Conservation (phyloP, 2,797 vertebrate genomes). For the Sebastes elongatus region DNA sequence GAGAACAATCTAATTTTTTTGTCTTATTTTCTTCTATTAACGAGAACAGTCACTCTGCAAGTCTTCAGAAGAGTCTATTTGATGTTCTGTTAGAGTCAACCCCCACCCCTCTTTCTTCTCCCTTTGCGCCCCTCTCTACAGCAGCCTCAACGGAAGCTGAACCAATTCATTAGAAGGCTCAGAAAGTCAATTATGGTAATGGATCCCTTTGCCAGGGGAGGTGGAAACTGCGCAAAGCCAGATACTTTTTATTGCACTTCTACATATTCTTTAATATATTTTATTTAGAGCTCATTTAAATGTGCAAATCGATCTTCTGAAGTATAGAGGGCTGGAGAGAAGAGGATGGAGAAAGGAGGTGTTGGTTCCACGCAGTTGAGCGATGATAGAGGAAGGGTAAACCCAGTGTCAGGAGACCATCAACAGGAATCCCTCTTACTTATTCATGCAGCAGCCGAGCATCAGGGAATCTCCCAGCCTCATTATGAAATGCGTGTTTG, state of each 20-base stretch:
- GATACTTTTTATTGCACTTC: conserved; percentile 48
- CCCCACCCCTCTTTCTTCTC: conserved; percentile 13
- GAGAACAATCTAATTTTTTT: conserved; percentile 28
- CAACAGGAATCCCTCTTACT: conserved; percentile 70
- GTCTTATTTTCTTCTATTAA: conserved; percentile 50
- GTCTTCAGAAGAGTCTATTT: conserved; percentile 55
- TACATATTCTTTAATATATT: conserved; percentile 56
- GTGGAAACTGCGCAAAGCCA: conserved; percentile 55
- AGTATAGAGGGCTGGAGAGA: conserved; percentile 31
- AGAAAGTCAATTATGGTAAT: conserved; percentile 83
- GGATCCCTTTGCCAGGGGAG: conserved; percentile 60
- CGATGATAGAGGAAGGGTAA: conserved; percentile 48
- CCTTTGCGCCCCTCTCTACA: conserved; percentile 20
- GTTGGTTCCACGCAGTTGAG: not conserved
- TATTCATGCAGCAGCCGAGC: conserved; percentile 72
- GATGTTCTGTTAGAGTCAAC: conserved; percentile 50
- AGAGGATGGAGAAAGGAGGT: not conserved
- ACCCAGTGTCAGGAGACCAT: conserved; percentile 55
- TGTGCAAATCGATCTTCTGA: conserved; percentile 61
- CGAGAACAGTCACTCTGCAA: conserved; percentile 22
- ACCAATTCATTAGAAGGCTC: conserved; percentile 77
- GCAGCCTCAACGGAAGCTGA: conserved; percentile 62
- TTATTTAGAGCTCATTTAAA: conserved; percentile 72
- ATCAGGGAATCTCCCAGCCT: conserved; percentile 74
- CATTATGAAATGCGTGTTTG: conserved; percentile 70